phyloP scores from a whole-genome alignment of 2,797 vertebrate species.

The Macropodus opercularis region DNA sequence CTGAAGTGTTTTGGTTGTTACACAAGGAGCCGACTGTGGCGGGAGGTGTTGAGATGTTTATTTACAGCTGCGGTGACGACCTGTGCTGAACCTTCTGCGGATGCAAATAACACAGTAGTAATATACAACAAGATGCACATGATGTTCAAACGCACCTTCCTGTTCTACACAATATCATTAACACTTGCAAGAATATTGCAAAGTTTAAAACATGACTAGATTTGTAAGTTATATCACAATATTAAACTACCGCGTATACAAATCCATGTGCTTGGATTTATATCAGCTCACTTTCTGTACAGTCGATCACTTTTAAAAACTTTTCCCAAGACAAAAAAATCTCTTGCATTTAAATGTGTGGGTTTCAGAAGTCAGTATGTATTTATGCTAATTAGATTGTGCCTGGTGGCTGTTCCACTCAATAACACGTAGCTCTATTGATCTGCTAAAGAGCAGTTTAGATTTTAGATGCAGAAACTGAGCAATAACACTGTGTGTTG shows the following conservation, averaged over 20 bases:
- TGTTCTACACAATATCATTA: too few species aligned
- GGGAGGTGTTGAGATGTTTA: neutral
- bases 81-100: too few species aligned
- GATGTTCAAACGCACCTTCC: too few species aligned
- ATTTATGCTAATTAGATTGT: too few species aligned
- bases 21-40: conserved; percentile 2
- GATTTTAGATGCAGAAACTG: conserved; percentile 42
- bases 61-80: neutral
- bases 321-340: neutral
- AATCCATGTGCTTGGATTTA: too few species aligned
- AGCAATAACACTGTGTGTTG: conserved; percentile 27
- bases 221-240: too few species aligned
- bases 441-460: conserved; percentile 47
- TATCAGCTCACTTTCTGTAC: neutral
- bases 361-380: too few species aligned
- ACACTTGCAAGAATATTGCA: too few species aligned
- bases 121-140: too few species aligned
- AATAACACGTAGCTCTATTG: conserved; percentile 41
- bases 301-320: neutral
- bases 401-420: conserved; percentile 31
- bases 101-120: too few species aligned
- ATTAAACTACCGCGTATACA: too few species aligned
- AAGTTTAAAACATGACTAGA: too few species aligned
- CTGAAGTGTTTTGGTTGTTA: conserved; percentile 2
- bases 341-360: conserved; percentile 8